Evolutionary conservation across 2,113 vertebrate species (phyloP).

Genomic region (Gymnogyps californianus): DNA sequence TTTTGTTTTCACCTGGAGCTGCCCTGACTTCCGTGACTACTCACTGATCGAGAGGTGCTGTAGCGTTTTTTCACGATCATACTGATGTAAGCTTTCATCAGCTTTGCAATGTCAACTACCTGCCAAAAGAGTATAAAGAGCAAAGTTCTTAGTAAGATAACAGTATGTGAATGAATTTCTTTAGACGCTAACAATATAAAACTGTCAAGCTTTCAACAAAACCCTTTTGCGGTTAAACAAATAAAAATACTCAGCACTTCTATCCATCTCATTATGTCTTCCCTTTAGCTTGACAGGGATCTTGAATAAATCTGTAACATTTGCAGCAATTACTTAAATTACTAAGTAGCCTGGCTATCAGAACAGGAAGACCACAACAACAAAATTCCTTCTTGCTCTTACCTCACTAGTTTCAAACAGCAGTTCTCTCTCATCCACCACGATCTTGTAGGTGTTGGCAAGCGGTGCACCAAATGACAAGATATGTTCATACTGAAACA

Average conservation of each 20-base stretch:
- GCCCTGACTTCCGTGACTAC: slow-evolving; percentile 85
- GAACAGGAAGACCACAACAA: not conserved
- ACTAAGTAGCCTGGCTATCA: not conserved
- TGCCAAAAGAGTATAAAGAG: slow-evolving; percentile 41
- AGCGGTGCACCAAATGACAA: slow-evolving; percentile 93
- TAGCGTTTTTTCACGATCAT: slow-evolving; percentile 98
- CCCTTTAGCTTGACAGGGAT: not conserved
- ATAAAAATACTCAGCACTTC: not conserved
- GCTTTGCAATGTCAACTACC: slow-evolving; percentile 97
- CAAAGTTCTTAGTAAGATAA: not conserved
- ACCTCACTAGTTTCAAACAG: slow-evolving; percentile 93
- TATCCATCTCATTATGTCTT: not conserved
- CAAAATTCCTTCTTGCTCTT: slow-evolving; percentile 13
- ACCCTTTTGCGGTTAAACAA: not conserved
- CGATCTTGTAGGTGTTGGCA: slow-evolving; percentile 91
- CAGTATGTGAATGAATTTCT: not conserved
- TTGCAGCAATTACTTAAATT: not conserved
- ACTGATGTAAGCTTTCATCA: slow-evolving; percentile 99
- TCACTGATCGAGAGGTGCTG: slow-evolving; percentile 90
- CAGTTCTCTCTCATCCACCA: slow-evolving; percentile 90
- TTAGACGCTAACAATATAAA: not conserved
- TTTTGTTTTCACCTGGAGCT: slow-evolving; percentile 82
- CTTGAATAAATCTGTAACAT: not conserved
- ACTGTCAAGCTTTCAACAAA: not conserved
- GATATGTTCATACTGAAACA: slow-evolving; percentile 93